Conservation (phyloP, 2,113 vertebrate genomes). For the Phalacrocorax pelagicus region DNA sequence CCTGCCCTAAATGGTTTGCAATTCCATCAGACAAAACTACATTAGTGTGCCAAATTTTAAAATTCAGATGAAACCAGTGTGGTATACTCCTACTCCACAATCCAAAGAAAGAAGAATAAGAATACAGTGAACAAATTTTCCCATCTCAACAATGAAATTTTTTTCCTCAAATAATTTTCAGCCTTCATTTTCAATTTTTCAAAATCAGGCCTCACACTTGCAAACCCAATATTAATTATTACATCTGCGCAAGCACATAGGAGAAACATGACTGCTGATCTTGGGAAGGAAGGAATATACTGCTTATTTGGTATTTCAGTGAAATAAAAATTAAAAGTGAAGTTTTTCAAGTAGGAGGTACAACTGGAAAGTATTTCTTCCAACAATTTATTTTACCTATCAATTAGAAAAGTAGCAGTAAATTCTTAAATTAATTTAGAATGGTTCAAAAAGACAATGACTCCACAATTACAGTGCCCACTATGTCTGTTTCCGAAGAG, state of each 20-base stretch:
- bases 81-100: background rate
- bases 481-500: background rate
- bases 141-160: background rate
- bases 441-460: background rate
- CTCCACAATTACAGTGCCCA: background rate
- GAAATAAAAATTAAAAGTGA: background rate
- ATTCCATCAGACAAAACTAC: background rate
- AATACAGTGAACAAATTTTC: background rate
- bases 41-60: background rate
- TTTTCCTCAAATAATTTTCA: background rate
- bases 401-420: background rate
- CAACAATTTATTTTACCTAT: background rate
- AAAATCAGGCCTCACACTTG: background rate
- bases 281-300: background rate
- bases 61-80: background rate
- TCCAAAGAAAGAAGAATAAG: background rate
- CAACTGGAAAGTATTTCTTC: background rate
- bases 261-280: background rate
- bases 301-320: background rate
- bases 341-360: background rate
- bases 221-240: background rate
- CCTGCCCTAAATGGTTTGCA: background rate
- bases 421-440: background rate
- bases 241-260: background rate
- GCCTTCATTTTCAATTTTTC: background rate